Evolutionary conservation across 2,113 vertebrate species (phyloP), one percentile per base, ranked within the genome.

Genomic region (Anguilla rostrata): DNA sequence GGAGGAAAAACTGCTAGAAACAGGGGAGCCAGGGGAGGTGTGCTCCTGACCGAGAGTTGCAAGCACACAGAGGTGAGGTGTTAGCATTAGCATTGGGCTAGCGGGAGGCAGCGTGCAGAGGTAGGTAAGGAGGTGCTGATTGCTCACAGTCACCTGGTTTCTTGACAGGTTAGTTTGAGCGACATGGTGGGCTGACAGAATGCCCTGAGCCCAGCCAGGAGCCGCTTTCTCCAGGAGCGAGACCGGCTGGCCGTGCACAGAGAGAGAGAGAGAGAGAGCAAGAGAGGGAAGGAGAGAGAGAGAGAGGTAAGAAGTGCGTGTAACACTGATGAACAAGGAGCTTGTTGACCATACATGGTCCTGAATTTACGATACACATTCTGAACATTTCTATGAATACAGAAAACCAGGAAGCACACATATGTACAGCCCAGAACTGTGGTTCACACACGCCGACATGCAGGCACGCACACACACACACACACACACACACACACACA

Each of bases 101-200:
- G 49, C 26, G 34, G 34, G 34, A 29, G 18, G 29, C 14, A 83
- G 53, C 14, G 18, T 9, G n/a, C n/a, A 29, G 41, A 83, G 34
- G 84, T 60, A 41, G 84, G 71, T 3, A 49, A 84, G 78, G 63
- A 57, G 34, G 43, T 41, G 40, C 41, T 57, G 93, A 88, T 90
- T 84, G 89, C 66, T 78, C 22, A 26, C 79, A 91, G 92, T 99
- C 98, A 99, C 98, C 98, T 99, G 98, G 96, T 97, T 99, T 97
- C 95, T 97, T 93, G 97, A 97, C 94, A 99, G 97, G 96, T 99
- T 99, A 98, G 98, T 99, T 97, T 99, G 98, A 91, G 98, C 98
- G 94, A 99, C 96, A 94, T 99, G 97, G 94, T 99, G 98, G 90
- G 98, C 98, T 92, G 98, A 97, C 89, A 99, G 96, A 96, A 99